Conservation (phyloP, 1,140 invertebrate species). For the Diorhabda carinulata region DNA sequence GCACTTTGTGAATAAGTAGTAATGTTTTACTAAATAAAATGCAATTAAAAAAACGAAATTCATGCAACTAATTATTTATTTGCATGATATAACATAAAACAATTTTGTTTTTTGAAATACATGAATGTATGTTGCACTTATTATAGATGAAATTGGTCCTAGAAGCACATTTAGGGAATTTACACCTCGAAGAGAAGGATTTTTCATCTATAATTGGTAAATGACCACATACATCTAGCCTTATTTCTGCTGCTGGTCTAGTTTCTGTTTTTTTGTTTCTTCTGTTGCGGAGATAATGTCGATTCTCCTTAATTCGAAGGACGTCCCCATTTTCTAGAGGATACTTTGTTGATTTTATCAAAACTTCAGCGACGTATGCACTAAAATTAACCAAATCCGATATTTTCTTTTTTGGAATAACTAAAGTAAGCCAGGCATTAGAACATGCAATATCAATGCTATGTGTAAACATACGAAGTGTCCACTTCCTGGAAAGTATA, state of each 20-base stretch:
- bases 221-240: background rate
- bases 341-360: background rate
- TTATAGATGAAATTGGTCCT: no score
- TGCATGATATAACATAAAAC: no score
- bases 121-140: no score
- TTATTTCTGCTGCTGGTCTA: background rate
- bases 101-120: no score
- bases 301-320: background rate
- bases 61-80: no score
- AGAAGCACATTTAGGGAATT: no score
- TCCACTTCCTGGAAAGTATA: slow-evolving; percentile 42
- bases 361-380: slow-evolving; percentile 6
- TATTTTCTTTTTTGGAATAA: slow-evolving; percentile 16
- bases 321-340: background rate
- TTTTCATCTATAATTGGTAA: background rate
- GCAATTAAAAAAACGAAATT: no score
- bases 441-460: slow-evolving; percentile 34
- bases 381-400: slow-evolving; percentile 14
- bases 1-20: no score
- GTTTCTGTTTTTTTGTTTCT: background rate
- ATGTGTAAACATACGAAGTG: slow-evolving; percentile 40
- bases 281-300: background rate
- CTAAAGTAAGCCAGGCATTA: slow-evolving; percentile 31
- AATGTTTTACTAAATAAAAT: no score
- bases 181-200: no score